A percentile compares a stretch with the other conserved stretches of the same genome.
These are phyloP conservation scores for Isotomurus palustris DNA, from an alignment of 2,888 invertebrate genomes.

Conservation along the genomic window DNA sequence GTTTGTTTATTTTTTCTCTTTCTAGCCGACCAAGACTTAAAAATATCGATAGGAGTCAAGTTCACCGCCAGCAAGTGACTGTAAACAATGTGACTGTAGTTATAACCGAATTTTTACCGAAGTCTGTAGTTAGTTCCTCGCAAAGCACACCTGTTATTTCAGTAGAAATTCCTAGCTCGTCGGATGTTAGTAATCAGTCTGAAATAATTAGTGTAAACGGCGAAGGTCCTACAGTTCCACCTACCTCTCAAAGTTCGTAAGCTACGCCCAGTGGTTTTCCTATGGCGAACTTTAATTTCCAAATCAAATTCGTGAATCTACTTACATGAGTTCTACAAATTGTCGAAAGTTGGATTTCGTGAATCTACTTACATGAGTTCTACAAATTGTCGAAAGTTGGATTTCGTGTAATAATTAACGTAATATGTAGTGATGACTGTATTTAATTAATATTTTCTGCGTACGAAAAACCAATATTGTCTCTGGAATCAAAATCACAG, in stretches of 20 bases:
- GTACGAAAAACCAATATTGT: too few relatives aligned
- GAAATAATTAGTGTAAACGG: slow-evolving; percentile 46
- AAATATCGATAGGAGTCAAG: slow-evolving; percentile 88
- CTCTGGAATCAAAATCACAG: too few relatives aligned
- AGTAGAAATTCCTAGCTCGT: slow-evolving; percentile 43
- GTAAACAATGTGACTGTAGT: slow-evolving; percentile 96
- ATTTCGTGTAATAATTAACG: too few relatives aligned
- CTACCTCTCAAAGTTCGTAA: slow-evolving; percentile 38
- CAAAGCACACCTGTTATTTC: slow-evolving; percentile 42
- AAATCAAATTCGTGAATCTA: too few relatives aligned
- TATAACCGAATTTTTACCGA: slow-evolving; percentile 92
- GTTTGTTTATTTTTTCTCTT: slow-evolving; percentile 4
- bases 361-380: too few relatives aligned
- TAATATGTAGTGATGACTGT: too few relatives aligned
- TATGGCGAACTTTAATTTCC: too few relatives aligned
- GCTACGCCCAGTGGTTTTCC: too few relatives aligned
- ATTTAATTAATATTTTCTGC: too few relatives aligned
- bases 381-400: too few relatives aligned
- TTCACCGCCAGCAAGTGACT: slow-evolving; percentile 89
- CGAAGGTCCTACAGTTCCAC: slow-evolving; percentile 34
- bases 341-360: too few relatives aligned
- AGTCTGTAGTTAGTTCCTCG: slow-evolving; percentile 49
- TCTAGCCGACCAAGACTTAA: slow-evolving; percentile 67
- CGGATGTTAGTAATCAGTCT: slow-evolving; percentile 44
- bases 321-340: too few relatives aligned